phyloP scores from a whole-genome alignment of 2,888 invertebrate species.

The Tetragonisca angustula region DNA sequence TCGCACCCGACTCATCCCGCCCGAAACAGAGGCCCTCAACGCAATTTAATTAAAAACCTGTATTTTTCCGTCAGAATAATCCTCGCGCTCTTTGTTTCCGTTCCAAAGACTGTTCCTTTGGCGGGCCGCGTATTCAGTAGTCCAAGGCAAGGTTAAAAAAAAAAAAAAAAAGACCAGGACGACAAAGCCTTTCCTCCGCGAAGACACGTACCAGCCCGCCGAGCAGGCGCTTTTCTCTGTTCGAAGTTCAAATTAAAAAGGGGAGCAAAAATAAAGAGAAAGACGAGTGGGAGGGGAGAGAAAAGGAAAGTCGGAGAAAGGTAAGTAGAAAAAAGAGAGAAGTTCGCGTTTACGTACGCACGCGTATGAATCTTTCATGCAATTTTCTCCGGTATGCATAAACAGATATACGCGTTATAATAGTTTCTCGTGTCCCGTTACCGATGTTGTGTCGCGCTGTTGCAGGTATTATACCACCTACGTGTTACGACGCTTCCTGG shows the following conservation, averaged over 20 bases:
- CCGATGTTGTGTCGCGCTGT: too few relatives aligned
- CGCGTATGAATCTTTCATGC: constrained; percentile 66
- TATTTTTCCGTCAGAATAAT: constrained; percentile 56
- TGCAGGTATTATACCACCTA: too few relatives aligned
- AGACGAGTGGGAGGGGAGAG: neutral
- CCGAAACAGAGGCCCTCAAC: constrained; percentile 33
- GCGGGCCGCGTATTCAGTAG: constrained; percentile 25
- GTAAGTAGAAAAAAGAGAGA: neutral
- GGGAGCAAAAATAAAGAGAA: neutral
- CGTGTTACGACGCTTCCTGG: neutral
- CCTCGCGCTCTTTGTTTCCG: constrained; percentile 48
- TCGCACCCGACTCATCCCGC: constrained; percentile 1
- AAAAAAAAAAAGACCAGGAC: constrained; percentile 3
- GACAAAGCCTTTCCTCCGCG: neutral
- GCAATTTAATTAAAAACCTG: constrained; percentile 68
- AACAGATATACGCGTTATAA: constrained; percentile 47
- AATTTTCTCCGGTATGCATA: constrained; percentile 65
- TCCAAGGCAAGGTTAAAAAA: neutral
- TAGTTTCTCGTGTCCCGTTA: neutral
- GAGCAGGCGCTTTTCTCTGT: neutral
- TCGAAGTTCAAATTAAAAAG: constrained; percentile 26
- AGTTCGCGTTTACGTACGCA: constrained; percentile 15
- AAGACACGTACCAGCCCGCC: neutral
- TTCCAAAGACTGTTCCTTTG: constrained; percentile 46
- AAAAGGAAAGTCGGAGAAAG: neutral